Evolutionary conservation across 92 coral and sea anemone species (phyloP), one percentile per base, ranked within the genome.

Genomic region (Virgularia gustaviana): DNA sequence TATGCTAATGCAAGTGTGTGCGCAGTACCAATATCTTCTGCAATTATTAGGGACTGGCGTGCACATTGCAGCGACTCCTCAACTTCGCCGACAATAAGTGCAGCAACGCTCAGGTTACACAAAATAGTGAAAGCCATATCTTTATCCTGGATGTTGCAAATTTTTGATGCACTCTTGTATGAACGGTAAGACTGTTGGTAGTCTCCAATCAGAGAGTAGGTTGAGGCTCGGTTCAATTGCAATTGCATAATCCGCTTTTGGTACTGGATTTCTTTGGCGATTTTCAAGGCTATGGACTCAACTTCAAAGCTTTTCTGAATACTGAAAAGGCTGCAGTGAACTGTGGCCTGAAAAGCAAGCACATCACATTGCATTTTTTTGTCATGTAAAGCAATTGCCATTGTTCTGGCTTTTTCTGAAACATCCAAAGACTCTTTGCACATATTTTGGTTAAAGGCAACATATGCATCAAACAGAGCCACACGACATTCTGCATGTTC

Each of bases 31-130:
- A 27, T 0, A 9, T 22, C 24, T 54, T 18, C 12, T 10, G 75
- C 75, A 16, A 68, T 22, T n/a, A 2, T 45, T 33, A 68, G 22
- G 29, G 61, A 68, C 2, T 68, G 32, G 6, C 39, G 44, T 11
- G 75, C 75, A 19, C 15, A 38, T n/a, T 68, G 19, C 19, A 68
- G 20, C 13, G 75, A 68, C 12, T 68, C 38, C 19, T 33, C 16
- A n/a, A 32, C 12, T 32, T 5, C 20, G 7, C 18, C 32, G 6
- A 66, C 23, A 16, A 66, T 27, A 9, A 66, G 37, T 41, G 56
- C 73, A 3, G 25, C 27, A 6, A 66, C 73, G 35, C 73, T 44
- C 32, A 44, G 41, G 38, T 25, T 44, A 16, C 57, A 29, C 27
- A 47, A 27, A 15, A 66, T 29, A 6, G 39, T 22, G 9, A 16